Base-by-base conservation (phyloP, 1,140 invertebrate species). In the Phthorimaea operculella region DNA sequence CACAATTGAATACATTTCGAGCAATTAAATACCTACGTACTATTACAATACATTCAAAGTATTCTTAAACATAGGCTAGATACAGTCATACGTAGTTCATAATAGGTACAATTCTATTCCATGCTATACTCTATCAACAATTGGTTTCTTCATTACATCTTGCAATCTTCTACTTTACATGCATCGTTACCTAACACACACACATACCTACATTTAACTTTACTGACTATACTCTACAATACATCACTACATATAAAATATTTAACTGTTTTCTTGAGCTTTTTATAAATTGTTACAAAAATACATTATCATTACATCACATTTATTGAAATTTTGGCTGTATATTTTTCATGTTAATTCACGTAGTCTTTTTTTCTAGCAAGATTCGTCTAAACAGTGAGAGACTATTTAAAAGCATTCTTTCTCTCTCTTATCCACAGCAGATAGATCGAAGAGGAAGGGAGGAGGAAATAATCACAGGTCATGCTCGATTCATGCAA, bases 401-500 rank as follows among this genome's bases (percentile, higher is more conserved):
- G 36, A 39, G 36, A 39, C 10, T 39, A 39, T 39, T n/a, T 39
- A 39, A 12, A 9, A 39, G 36, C 44, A 47, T 14, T 9, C 44
- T n/a, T 9, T 47, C 16, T 9, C 14, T 47, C 16, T 47, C 16
- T 4, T 14, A 50, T 50, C 21, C 62, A 74, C 62, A 74, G 65
- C 67, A 65, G 57, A 64, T 61, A 70, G 54, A 64, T 36, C 65
- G 68, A 69, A 70, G 67, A 68, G 68, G 70, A 60, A 64, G 65
- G 69, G 62, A 73, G 53, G 67, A 64, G 70, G 65, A 69, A 65
- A 66, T 70, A 73, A 73, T 72, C 67, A 76, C 68, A 70, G 69
- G 66, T 64, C 81, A 85, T 85, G 81, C 81, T 73, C 59, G 70
- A 65, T 70, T 52, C 81, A 85, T 85, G 81, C 81, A 85, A 85